Conservation (phyloP, 1,140 invertebrate species). For the Ephestia elutella region DNA sequence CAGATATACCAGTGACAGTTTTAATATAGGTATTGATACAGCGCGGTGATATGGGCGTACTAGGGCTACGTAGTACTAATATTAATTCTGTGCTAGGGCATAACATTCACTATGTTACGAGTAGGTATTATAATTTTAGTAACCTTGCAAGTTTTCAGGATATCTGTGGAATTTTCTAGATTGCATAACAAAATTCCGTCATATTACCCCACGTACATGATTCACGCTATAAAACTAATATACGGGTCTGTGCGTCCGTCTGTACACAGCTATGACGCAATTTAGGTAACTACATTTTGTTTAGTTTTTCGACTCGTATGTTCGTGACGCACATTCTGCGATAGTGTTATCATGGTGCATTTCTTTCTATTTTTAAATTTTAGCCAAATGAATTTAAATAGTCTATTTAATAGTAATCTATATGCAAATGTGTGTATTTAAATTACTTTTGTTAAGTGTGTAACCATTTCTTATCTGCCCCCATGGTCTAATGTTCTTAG, state of each 20-base stretch:
- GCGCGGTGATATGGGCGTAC: too few species aligned
- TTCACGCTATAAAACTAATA: conserved; percentile 7
- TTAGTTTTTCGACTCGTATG: conserved; percentile 6
- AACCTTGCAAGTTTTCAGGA: not conserved
- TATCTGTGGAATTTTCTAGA: not conserved
- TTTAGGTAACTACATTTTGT: conserved; percentile 22
- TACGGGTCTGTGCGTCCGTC: not conserved
- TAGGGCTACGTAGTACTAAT: too few species aligned
- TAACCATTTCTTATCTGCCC: too few species aligned
- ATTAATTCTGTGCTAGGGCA: too few species aligned
- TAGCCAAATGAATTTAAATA: not conserved
- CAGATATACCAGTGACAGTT: too few species aligned
- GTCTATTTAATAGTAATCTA: too few species aligned
- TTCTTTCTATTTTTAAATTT: not conserved
- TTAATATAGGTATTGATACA: too few species aligned
- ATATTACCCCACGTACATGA: conserved; percentile 3
- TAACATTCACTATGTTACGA: too few species aligned
- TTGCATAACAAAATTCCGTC: not conserved
- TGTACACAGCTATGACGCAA: conserved; percentile 17
- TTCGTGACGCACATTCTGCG: not conserved
- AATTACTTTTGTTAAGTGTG: too few species aligned
- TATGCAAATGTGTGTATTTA: too few species aligned
- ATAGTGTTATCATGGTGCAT: not conserved
- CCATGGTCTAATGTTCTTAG: too few species aligned
- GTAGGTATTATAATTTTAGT: too few species aligned